Evolutionary conservation across 2,113 vertebrate species (phyloP).

Genomic region (Poecilia latipinna): DNA sequence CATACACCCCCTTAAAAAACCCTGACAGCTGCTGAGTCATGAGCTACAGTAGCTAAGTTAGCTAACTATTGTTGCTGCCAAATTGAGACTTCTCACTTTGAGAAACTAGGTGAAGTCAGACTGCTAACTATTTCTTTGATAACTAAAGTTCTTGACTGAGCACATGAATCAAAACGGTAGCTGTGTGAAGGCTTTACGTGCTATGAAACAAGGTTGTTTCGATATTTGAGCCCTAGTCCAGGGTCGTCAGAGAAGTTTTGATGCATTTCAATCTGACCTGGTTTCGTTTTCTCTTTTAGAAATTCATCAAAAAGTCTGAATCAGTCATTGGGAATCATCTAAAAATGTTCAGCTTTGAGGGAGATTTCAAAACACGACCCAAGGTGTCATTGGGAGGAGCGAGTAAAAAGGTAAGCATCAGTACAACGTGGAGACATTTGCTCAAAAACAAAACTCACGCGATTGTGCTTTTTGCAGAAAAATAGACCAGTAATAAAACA

Average conservation of each 20-base stretch:
- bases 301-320: constrained; percentile 10
- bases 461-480: neutral
- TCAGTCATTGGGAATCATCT: constrained; percentile 87
- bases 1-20: neutral
- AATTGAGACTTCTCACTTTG: constrained; percentile 33
- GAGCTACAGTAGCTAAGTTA: constrained; percentile 67
- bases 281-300: constrained; percentile 53
- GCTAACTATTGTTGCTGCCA: constrained; percentile 65
- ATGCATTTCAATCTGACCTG: neutral
- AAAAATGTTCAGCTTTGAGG: constrained; percentile 99
- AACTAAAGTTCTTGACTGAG: neutral
- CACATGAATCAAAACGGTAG: neutral
- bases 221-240: constrained; percentile 14
- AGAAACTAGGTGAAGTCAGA: neutral
- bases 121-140: neutral
- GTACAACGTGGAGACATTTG: neutral
- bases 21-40: constrained; percentile 80
- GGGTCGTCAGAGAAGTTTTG: neutral
- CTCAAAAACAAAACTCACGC: too few species aligned
- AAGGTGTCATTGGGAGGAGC: constrained; percentile 98
- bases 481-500: neutral
- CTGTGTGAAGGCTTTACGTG: neutral
- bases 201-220: neutral
- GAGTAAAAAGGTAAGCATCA: constrained; percentile 88
- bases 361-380: constrained; percentile 97